Percentiles rank a stretch among this genome's conserved stretches.
These are phyloP conservation scores for Hanleya hanleyi DNA, from an alignment of 2,888 invertebrate genomes.

Conservation along the genomic window DNA sequence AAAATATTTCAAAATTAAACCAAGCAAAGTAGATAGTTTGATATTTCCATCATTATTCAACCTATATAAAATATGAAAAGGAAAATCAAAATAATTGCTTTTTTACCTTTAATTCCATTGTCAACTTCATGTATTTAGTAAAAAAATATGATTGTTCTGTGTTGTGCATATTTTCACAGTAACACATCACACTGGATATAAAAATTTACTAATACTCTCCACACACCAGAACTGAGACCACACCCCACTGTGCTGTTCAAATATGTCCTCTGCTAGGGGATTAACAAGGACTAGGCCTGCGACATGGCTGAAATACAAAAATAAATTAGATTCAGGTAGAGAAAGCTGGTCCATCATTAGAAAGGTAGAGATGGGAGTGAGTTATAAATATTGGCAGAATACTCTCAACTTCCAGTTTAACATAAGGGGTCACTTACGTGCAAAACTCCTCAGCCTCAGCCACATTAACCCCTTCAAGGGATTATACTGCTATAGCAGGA, in stretches of 20 bases:
- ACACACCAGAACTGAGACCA: conserved; percentile 70
- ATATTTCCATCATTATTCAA: no score
- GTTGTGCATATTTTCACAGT: no score
- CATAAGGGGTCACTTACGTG: no score
- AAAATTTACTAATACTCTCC: neutral
- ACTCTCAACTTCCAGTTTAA: no score
- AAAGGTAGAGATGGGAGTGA: neutral
- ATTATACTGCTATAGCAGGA: no score
- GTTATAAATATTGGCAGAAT: neutral
- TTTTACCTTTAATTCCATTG: no score
- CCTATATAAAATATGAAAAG: neutral
- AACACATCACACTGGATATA: neutral
- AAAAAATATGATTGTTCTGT: no score
- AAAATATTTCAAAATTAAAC: no score
- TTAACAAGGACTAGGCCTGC: conserved; percentile 68
- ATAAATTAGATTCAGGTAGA: neutral
- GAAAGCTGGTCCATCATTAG: neutral
- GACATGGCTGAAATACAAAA: conserved; percentile 62
- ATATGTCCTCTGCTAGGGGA: conserved; percentile 67
- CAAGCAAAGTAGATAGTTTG: no score
- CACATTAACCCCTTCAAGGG: no score
- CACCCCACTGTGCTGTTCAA: conserved; percentile 57
- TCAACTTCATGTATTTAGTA: no score
- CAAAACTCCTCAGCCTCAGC: no score
- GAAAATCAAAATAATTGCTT: neutral